Conservation (phyloP, 2,888 invertebrate species). For the Thysanoteuthis rhombus region DNA sequence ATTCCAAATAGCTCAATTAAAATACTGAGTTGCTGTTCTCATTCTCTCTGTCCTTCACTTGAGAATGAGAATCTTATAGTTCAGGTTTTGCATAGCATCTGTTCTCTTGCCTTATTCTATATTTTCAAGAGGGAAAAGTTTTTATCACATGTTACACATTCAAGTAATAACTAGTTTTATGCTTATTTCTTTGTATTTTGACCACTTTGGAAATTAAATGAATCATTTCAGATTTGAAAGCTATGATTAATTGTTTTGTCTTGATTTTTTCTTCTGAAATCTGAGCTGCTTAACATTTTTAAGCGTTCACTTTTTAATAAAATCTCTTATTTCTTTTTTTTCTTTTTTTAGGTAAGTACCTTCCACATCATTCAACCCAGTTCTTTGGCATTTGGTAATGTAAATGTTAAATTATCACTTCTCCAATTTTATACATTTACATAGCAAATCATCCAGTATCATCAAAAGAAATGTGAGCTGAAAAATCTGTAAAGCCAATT, state of each 20-base stretch:
- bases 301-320: neutral
- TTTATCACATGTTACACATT: neutral
- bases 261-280: neutral
- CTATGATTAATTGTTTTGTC: neutral
- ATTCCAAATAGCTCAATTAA: no score
- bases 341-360: neutral
- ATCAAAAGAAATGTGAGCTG: no score
- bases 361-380: neutral
- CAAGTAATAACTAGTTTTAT: neutral
- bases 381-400: neutral
- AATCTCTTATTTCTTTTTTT: neutral
- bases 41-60: no score
- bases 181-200: neutral
- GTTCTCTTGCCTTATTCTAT: no score
- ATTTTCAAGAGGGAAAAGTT: neutral
- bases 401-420: neutral
- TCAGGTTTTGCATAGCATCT: neutral
- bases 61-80: neutral
- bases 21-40: no score
- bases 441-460: neutral
- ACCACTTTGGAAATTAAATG: neutral
- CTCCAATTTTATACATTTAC: neutral
- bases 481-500: no score
- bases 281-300: neutral
- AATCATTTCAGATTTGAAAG: neutral